Base-by-base conservation (phyloP, 2,113 vertebrate genomes). In the Columba livia region DNA sequence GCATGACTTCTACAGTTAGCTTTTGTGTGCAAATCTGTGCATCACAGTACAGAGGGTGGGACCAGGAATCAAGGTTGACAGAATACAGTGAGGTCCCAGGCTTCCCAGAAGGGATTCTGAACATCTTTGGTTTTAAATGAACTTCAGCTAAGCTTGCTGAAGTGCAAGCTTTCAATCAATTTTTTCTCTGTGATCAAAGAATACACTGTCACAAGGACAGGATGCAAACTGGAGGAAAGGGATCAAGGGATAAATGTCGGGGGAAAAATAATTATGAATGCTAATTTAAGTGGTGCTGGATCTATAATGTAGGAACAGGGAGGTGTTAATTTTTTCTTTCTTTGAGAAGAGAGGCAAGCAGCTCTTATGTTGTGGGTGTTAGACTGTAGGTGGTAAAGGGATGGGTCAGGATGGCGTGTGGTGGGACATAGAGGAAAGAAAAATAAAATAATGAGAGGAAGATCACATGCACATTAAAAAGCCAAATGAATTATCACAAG, bases 21-120 rank as follows among this genome's bases (percentile, higher is more conserved):
- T 96, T 86, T 80, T 97, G 92, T 97, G 85, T 96, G 74, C 75
- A 94, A 92, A 90, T 86, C 84, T 83, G 53, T 72, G 48, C 79
- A 50, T 48, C 57, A 71, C 34, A n/a, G 34, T 57, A 50, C 42
- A 86, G 51, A 71, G 36, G 11, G 31, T 57, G 29, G 31, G 48
- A 56, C 18, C 15, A 64, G 50, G 38, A 92, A 92, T 90, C 73
- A 94, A 97, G 93, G 83, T 94, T 97, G 40, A 40, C 89, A 77
- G 91, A 70, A 80, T 17, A 10, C 28, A 83, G 34, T 34, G 38
- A 78, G 57, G 75, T 86, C 79, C 50, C 1, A 1, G 34, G 15
- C 26, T 84, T 88, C 42, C 65, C 79, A 53, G 42, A 28, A 44
- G 31, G 29, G 12, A 79, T 64, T 13, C 40, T 71, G 34, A 86